Percentiles rank a stretch among this genome's conserved stretches.
Evolutionary conservation across 1,140 invertebrate species (phyloP).

Genomic region (Zaprionus africanus): DNA sequence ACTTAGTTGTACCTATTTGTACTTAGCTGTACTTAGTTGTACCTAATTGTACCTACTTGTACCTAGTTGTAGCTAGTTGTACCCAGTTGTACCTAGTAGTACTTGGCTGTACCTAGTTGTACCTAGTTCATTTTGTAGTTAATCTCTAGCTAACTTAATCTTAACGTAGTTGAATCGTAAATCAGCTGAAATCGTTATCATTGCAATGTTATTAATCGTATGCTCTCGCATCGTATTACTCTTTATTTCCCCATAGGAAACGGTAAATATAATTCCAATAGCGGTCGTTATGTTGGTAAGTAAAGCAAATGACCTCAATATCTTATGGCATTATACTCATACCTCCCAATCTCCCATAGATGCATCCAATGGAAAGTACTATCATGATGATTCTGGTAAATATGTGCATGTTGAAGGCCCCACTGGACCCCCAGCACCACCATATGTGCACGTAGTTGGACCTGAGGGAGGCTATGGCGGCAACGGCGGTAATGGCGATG

Average conservation of each 20-base stretch:
- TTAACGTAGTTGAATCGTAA: conserved; percentile 39
- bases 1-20: conserved; percentile 13
- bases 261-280: conserved; percentile 72
- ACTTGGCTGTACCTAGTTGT: conserved; percentile 29
- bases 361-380: conserved; percentile 84
- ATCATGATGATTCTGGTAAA: conserved; percentile 85
- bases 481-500: conserved; percentile 61
- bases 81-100: conserved; percentile 12
- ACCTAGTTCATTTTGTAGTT: conserved; percentile 46
- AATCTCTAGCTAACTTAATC: conserved; percentile 51
- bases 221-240: conserved; percentile 44
- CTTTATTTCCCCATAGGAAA: conserved; percentile 56
- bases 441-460: conserved; percentile 84
- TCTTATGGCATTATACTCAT: neutral
- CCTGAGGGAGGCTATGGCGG: conserved; percentile 83
- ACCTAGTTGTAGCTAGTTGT: conserved; percentile 20
- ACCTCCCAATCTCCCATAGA: conserved; percentile 24
- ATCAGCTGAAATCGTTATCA: conserved; percentile 21
- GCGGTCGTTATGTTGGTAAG: conserved; percentile 75
- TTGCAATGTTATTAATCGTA: conserved; percentile 58
- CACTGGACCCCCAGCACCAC: conserved; percentile 85
- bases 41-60: conserved; percentile 9
- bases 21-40: conserved; percentile 44
- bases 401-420: conserved; percentile 85
- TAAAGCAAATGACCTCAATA: neutral